Base-by-base conservation (phyloP, 2,888 invertebrate genomes). In the Hartigia nigra region DNA sequence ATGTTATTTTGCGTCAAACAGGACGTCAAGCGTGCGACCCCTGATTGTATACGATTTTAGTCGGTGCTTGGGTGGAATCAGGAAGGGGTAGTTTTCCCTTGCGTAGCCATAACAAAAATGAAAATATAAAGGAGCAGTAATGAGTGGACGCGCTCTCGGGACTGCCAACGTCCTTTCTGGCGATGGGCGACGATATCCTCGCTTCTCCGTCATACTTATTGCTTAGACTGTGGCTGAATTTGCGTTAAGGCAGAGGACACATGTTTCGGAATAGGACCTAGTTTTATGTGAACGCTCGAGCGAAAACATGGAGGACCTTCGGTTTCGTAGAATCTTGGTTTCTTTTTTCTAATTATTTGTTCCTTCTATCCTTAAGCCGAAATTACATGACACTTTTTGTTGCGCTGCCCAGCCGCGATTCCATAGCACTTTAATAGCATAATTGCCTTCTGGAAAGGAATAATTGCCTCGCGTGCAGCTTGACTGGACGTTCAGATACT, bases 361-460 rank as follows among this genome's bases (percentile, higher is more conserved):
- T 55, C 55, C 55, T 23, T 77, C 76, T 75, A 76, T 80, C 74
- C 80, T 83, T 81, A 83, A 81, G 80, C 80, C 80, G 70, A 83
- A 83, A 81, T 80, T 79, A 79, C 79, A 80, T 72, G 39, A 77
- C 77, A 70, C 75, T 81, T 83, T 83, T 81, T 81, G 81, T 80
- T 79, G 77, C 76, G 55, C 76, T 79, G 78, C 76, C 78, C 80
- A 77, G 81, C 76, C 81, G 80, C 77, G 76, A 80, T 81, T 81
- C 80, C 77, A 74, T 78, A 83, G 82, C 79, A 81, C 81, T 84
- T 84, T 80, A 86, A 85, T 85, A 85, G 81, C 85, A 84, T 86
- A 88, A 89, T 89, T 89, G 87, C 87, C 87, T 86, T 87, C 88
- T 85, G 85, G 86, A 88, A 84, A 87, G 87, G 86, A 87, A 88